These are phyloP conservation scores for Cyphomyrmex costatus DNA, from an alignment of 1,140 invertebrate species.

Conservation along the genomic window DNA sequence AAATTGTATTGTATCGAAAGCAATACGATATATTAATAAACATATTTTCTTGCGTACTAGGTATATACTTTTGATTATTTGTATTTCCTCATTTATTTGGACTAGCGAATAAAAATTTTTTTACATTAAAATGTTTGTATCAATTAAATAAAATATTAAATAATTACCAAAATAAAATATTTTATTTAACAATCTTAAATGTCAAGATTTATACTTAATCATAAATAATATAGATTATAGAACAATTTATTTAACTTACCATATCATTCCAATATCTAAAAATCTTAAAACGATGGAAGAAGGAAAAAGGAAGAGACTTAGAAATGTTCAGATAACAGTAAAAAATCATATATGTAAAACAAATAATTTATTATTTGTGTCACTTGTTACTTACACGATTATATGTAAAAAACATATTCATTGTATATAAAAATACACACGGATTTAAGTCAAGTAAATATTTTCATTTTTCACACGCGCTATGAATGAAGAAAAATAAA, in stretches of 20 bases:
- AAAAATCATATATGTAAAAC: not conserved
- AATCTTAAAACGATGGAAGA: not conserved
- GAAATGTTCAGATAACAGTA: not conserved
- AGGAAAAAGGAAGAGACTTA: not conserved
- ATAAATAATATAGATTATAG: too few relatives aligned
- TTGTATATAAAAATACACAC: not conserved
- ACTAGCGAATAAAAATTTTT: not conserved
- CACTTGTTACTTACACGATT: not conserved
- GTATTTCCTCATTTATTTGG: constrained; percentile 6
- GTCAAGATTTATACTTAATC: too few relatives aligned
- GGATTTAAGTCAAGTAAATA: not conserved
- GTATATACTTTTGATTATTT: not conserved
- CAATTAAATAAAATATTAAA: not conserved
- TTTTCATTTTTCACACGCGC: not conserved
- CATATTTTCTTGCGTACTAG: not conserved
- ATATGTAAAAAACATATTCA: not conserved
- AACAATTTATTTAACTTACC: not conserved
- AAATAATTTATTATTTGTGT: not conserved
- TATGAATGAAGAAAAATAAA: not conserved
- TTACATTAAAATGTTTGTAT: not conserved
- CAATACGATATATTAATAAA: constrained; percentile 16
- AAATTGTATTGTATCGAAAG: not conserved
- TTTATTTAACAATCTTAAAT: not conserved
- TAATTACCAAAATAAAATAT: not conserved
- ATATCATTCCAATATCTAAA: not conserved